These are phyloP conservation scores for Brenthis ino DNA, from an alignment of 2,888 invertebrate species.

Conservation along the genomic window DNA sequence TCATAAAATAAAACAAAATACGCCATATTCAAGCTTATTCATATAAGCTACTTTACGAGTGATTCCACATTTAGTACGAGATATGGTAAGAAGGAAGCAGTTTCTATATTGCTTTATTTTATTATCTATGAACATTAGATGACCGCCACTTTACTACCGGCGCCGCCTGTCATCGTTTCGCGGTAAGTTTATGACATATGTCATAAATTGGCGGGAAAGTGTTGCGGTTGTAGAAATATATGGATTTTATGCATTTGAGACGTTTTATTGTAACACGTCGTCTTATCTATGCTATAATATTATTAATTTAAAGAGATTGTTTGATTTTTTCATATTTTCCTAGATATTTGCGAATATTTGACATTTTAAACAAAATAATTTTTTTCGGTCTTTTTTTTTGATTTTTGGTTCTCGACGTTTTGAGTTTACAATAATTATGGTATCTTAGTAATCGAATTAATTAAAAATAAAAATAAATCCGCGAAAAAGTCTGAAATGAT, in stretches of 20 bases:
- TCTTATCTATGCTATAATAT: no score
- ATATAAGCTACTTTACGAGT: background rate
- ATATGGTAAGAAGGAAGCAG: conserved; percentile 1
- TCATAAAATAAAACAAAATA: no score
- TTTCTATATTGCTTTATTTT: conserved; percentile 20
- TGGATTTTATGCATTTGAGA: conserved; percentile 12
- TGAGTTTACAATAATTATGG: no score
- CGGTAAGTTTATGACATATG: conserved; percentile 55
- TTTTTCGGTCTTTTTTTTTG: no score
- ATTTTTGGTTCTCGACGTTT: no score
- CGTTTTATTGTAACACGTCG: background rate
- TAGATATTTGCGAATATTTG: no score
- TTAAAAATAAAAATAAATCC: no score
- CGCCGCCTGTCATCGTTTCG: conserved; percentile 49
- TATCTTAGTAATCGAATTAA: no score
- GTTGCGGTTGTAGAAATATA: conserved; percentile 19
- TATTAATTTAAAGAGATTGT: no score
- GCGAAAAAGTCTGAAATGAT: no score
- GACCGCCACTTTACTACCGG: conserved; percentile 48
- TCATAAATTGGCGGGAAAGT: conserved; percentile 45
- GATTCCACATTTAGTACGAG: conserved; percentile 7
- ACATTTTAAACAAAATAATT: no score
- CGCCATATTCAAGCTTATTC: conserved; percentile 1
- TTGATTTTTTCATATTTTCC: no score
- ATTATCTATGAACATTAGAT: conserved; percentile 41